These are phyloP conservation scores for Schizotus pectinicornis DNA, from an alignment of 2,888 invertebrate genomes.

Conservation along the genomic window DNA sequence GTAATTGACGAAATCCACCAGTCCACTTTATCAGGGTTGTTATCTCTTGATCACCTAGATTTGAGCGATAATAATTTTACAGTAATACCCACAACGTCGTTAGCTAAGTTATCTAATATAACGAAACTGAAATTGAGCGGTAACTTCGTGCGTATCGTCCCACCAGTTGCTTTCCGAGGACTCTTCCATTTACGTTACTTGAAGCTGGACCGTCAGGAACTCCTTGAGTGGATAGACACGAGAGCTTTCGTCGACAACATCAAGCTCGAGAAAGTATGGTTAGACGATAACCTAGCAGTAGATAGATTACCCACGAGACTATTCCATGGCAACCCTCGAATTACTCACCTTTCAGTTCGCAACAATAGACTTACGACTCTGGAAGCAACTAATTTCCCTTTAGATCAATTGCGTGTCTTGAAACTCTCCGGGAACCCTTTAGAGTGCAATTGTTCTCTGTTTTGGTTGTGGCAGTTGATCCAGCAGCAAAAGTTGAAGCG, in stretches of 20 bases:
- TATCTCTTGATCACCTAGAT: conserved; percentile 74
- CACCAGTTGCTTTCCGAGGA: conserved; percentile 81
- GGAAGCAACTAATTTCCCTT: conserved; percentile 81
- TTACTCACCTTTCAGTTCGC: conserved; percentile 76
- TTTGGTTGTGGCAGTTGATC: conserved; percentile 83
- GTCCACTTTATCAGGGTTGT: conserved; percentile 76
- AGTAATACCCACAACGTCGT: conserved; percentile 74
- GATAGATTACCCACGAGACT: conserved; percentile 78
- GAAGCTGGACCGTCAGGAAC: conserved; percentile 72
- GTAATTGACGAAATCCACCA: conserved; percentile 75
- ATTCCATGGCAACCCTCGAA: conserved; percentile 82
- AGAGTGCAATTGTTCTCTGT: conserved; percentile 83
- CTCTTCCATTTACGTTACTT: conserved; percentile 80
- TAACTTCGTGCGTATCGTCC: conserved; percentile 76
- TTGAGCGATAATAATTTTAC: conserved; percentile 84
- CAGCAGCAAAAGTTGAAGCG: conserved; percentile 49
- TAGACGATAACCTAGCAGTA: conserved; percentile 79
- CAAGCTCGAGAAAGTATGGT: conserved; percentile 76
- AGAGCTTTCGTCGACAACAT: conserved; percentile 86
- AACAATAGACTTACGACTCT: conserved; percentile 77
- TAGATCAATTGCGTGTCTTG: conserved; percentile 77
- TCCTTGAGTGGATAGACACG: conserved; percentile 73
- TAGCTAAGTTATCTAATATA: conserved; percentile 78
- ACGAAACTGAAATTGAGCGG: conserved; percentile 78
- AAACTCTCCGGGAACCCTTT: conserved; percentile 84